Evolutionary conservation across 2,888 invertebrate species (phyloP), one percentile per base, ranked within the genome.

Genomic region (Synergus laeviventris): DNA sequence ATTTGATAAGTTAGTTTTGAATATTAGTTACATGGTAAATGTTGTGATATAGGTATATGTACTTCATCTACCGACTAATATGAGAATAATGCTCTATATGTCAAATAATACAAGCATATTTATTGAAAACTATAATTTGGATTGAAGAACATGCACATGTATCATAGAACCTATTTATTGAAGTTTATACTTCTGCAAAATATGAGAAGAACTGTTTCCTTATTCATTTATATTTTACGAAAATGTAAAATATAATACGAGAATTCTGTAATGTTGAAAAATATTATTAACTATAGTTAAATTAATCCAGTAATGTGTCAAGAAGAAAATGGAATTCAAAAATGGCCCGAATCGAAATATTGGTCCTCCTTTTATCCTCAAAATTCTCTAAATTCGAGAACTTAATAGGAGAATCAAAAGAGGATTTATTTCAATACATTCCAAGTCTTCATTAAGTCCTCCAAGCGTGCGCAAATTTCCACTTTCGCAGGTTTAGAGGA

Each of bases 61-160:
- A 82, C 82, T 84, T 83, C 82, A 83, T 81, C 83, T 85, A 85
- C 82, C 79, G 85, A 87, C 87, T 88, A 87, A 85, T 79, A 83
- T 87, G 88, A 86, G 78, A 85, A 88, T 87, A 88, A 88, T 82
- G 87, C 81, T 87, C 87, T 88, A 89, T 86, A 87, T 88, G 87
- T 88, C 79, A 89, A 89, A 88, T 85, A 84, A 87, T 86, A 87
- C 78, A 89, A 89, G 88, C 88, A 76, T 81, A 76, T 82, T 80
- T 78, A 80, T 66, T 60, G 62, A 38, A 74, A 54, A 77, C 77
- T 79, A 79, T 78, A 76, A 56, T 39, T 54, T 76, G 54, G 74
- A 73, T 76, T 59, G 24, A 62, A 77, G 74, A 80, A 82, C 88
- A 87, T 88, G 86, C 88, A 85, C 7, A 12, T 5, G 54, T 54